Conservation (phyloP, 2,888 invertebrate species). For the Tricholauxania praeusta region DNA sequence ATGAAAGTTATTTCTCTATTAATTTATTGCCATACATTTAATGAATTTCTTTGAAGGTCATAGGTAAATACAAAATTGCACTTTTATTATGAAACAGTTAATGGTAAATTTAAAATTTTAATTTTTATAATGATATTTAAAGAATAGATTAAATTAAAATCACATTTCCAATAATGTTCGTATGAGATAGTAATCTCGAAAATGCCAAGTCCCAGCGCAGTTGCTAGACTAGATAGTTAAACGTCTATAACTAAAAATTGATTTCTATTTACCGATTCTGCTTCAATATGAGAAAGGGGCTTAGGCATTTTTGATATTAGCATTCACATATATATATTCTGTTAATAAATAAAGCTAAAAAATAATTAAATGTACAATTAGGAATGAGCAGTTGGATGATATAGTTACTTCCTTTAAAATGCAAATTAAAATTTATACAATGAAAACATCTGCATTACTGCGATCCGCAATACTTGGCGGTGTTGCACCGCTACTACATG, state of each 20-base stretch:
- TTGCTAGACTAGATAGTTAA: too few relatives aligned
- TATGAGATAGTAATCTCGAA: too few relatives aligned
- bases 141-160: too few relatives aligned
- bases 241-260: too few relatives aligned
- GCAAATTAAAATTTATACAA: conserved; percentile 50
- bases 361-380: background rate
- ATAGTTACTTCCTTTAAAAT: background rate
- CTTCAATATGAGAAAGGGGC: too few relatives aligned
- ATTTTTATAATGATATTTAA: too few relatives aligned
- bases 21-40: conserved; percentile 30
- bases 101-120: background rate
- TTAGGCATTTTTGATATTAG: too few relatives aligned
- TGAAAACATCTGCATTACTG: conserved; percentile 52
- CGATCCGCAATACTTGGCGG: conserved; percentile 26
- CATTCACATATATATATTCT: too few relatives aligned
- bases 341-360: background rate
- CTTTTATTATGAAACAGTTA: conserved; percentile 16
- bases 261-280: too few relatives aligned
- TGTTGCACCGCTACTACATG: conserved; percentile 33
- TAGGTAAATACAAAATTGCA: conserved; percentile 29
- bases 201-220: too few relatives aligned
- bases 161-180: too few relatives aligned
- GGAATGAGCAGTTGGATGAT: background rate
- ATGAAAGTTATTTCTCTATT: conserved; percentile 1
- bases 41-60: conserved; percentile 24